Evolutionary conservation across 2,888 invertebrate genomes (phyloP).

Genomic region (Willowsia nigromaculata): DNA sequence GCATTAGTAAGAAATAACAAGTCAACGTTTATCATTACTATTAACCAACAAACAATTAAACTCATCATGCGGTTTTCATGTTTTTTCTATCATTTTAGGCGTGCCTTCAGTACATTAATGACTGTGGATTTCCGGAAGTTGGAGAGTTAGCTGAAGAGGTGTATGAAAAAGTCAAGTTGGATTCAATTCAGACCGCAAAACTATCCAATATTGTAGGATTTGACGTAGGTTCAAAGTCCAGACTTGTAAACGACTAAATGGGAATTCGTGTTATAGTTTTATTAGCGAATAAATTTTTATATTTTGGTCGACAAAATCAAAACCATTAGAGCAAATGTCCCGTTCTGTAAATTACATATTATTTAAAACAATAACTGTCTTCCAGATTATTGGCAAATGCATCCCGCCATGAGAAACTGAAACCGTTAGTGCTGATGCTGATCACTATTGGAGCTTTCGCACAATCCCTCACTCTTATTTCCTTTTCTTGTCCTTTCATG

Average conservation of each 20-base stretch:
- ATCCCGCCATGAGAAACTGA: neutral
- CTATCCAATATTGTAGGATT: constrained; percentile 82
- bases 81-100: constrained; percentile 80
- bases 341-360: neutral
- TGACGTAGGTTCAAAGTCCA: constrained; percentile 62
- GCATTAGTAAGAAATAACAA: constrained; percentile 82
- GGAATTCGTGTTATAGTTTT: too few species aligned
- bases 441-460: too few species aligned
- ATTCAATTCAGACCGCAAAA: constrained; percentile 81
- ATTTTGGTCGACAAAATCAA: neutral
- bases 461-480: too few species aligned
- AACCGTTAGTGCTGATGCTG: too few species aligned
- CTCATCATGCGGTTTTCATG: too few species aligned
- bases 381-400: too few species aligned
- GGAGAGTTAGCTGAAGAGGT: constrained; percentile 80
- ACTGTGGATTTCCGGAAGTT: constrained; percentile 83
- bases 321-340: too few species aligned
- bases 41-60: too few species aligned
- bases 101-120: constrained; percentile 83
- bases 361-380: too few species aligned
- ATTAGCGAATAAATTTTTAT: too few species aligned
- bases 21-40: too few species aligned
- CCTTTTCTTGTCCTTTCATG: neutral
- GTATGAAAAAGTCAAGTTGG: constrained; percentile 79
- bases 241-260: neutral